Evolutionary conservation across 2,113 vertebrate species (phyloP).

Genomic region (Halcyon senegalensis): DNA sequence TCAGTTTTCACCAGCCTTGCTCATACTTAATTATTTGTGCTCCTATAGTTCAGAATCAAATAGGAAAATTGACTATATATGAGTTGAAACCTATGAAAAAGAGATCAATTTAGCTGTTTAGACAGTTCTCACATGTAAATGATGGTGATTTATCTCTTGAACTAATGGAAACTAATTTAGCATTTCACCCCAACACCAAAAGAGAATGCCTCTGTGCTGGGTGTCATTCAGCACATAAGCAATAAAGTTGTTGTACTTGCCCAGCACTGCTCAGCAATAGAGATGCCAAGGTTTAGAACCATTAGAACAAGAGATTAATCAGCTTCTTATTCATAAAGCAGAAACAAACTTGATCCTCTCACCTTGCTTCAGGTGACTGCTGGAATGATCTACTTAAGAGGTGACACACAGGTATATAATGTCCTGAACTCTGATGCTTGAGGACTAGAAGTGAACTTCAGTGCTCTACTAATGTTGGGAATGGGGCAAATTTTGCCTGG

Average conservation of each 20-base stretch:
- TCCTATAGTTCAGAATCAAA: background rate
- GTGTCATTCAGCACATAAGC: background rate
- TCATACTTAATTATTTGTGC: background rate
- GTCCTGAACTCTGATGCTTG: background rate
- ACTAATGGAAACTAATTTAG: conserved; percentile 55
- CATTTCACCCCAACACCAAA: conserved; percentile 21
- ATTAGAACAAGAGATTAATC: conserved; percentile 21
- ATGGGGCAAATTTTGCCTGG: background rate
- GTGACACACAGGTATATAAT: background rate
- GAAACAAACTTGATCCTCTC: background rate
- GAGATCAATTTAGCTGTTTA: background rate
- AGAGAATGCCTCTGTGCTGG: conserved; percentile 50
- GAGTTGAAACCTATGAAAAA: background rate
- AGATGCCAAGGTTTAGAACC: conserved; percentile 32
- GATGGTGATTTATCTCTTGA: conserved; percentile 42
- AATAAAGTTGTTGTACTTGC: conserved; percentile 26
- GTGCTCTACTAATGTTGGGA: background rate
- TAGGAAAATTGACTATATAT: background rate
- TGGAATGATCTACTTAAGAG: background rate
- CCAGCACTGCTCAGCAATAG: background rate
- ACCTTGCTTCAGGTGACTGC: background rate
- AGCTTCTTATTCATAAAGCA: background rate
- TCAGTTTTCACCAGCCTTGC: background rate
- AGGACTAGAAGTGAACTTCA: background rate
- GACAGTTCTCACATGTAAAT: conserved; percentile 20